Base-by-base conservation (phyloP, 2,888 invertebrate species). In the Elgonia sp. region DNA sequence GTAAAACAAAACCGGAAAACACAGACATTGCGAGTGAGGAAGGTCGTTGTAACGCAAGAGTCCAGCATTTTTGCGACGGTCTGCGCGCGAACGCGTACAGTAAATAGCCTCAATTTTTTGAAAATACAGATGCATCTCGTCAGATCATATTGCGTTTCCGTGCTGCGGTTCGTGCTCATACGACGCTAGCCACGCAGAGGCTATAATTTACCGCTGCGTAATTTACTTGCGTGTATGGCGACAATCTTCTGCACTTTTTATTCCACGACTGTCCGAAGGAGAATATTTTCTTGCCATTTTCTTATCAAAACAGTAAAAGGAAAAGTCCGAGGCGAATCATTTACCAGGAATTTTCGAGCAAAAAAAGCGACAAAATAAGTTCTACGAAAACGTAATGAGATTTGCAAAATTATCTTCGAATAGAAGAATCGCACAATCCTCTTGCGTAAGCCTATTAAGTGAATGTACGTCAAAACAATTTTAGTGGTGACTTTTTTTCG, bases 131-230 rank as follows among this genome's bases (percentile, higher is more conserved):
- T 46, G 83, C 83, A 83, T 83, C 86, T 83, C 83, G 40, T 73
- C 82, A 46, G 79, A 69, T 80, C 83, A 63, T 83, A 75, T 87
- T 87, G 79, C 87, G 69, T 83, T 83, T 87, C 84, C 86, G 81
- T 63, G 81, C 86, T 87, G 86, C 53, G 86, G 83, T 87, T 83
- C 67, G 72, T 50, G 62, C 82, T 72, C 67, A 62, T 42, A 79
- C 79, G 86, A 86, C 73, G 73, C 46, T 16, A 70, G 81, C 76
- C 62, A 70, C 69, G 40, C 37, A 60, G 42, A 53, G 62, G 40
- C 81, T 86, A 55, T 86, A 86, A 86, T 86, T 86, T 86, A 76
- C 86, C 69, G 42, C 42, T 9, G 67, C 62, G 69, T 85, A 85
- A 85, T 85, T 85, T 75, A 85, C 69, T 85, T 69, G 85, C 85